Percentiles rank a stretch among this genome's conserved stretches.
These are phyloP conservation scores for Calameuta pallipes DNA, from an alignment of 2,888 invertebrate genomes.

Conservation along the genomic window DNA sequence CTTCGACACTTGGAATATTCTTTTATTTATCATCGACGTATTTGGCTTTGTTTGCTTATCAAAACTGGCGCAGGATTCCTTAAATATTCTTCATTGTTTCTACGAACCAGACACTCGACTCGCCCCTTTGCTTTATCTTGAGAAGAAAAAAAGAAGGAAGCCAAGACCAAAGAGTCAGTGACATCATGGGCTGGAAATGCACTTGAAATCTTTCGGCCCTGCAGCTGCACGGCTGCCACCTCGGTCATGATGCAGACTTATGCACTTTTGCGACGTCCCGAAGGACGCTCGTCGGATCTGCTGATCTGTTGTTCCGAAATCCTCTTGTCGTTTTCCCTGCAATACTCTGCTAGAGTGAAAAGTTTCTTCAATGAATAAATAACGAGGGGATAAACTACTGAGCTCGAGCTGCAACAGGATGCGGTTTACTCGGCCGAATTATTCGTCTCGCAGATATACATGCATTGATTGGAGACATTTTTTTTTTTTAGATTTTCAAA, in stretches of 20 bases:
- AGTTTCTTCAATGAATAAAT: not conserved
- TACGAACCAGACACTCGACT: not conserved
- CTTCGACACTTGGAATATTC: not conserved
- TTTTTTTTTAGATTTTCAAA: not conserved
- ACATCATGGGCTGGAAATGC: conserved; percentile 54
- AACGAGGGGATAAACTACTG: not conserved
- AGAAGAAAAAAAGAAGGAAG: not conserved
- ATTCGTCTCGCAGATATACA: not conserved
- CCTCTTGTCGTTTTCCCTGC: not conserved
- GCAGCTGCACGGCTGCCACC: not conserved
- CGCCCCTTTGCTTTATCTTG: not conserved
- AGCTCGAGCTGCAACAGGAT: not conserved
- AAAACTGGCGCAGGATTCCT: not conserved
- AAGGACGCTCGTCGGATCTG: not conserved
- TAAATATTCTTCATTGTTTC: not conserved
- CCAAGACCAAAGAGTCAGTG: conserved; percentile 39
- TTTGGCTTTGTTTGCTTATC: not conserved
- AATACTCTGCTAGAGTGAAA: not conserved
- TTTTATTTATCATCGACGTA: not conserved
- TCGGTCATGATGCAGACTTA: not conserved
- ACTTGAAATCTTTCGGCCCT: conserved; percentile 28
- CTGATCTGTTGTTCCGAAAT: not conserved
- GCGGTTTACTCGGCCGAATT: not conserved
- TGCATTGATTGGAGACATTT: conserved; percentile 9
- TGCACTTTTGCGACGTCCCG: not conserved